Evolutionary conservation across 1,140 invertebrate species (phyloP).

Genomic region (Samia ricini): DNA sequence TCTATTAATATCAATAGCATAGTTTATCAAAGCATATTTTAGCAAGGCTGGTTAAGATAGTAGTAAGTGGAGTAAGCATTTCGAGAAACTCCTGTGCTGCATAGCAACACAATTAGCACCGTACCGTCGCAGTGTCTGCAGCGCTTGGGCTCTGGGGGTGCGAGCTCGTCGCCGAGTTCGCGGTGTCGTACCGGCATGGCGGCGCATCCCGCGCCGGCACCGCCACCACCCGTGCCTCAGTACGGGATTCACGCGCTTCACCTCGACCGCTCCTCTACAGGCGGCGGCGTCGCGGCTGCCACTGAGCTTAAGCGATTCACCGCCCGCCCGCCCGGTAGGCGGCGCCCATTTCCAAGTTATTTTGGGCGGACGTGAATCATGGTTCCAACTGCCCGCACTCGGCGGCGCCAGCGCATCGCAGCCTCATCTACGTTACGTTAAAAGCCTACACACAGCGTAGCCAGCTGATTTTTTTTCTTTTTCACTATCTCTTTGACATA

Average conservation of each 20-base stretch:
- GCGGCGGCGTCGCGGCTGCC: constrained; percentile 64
- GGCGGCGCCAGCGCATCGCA: constrained; percentile 64
- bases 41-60: background rate
- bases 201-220: constrained; percentile 73
- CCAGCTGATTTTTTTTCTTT: background rate
- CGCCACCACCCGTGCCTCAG: constrained; percentile 57
- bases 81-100: constrained; percentile 11
- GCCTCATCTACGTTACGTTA: constrained; percentile 44
- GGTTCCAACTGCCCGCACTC: constrained; percentile 54
- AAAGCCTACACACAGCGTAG: constrained; percentile 26
- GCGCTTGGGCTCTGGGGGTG: constrained; percentile 76
- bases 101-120: constrained; percentile 27
- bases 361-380: constrained; percentile 70
- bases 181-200: constrained; percentile 76
- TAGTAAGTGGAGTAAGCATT: background rate
- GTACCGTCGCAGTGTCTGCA: constrained; percentile 78
- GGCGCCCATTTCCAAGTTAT: constrained; percentile 68
- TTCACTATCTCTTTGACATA: background rate
- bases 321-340: constrained; percentile 68
- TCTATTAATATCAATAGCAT: background rate
- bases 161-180: constrained; percentile 69
- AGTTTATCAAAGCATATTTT: background rate
- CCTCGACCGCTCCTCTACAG: constrained; percentile 39
- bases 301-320: constrained; percentile 55
- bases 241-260: constrained; percentile 32